Conservation (phyloP, 2,888 invertebrate species). For the Polydrusus tereticollis region DNA sequence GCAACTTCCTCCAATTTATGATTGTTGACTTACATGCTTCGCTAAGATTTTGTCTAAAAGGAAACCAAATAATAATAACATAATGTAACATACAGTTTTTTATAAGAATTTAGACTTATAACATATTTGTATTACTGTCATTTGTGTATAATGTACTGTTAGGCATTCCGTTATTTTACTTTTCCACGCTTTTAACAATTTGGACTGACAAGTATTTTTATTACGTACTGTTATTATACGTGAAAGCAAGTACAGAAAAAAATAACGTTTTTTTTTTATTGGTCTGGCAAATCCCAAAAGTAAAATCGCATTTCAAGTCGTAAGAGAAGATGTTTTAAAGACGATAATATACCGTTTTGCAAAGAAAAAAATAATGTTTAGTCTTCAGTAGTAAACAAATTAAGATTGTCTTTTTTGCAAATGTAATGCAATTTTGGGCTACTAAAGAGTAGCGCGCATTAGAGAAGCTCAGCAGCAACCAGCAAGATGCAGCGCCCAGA, state of each 20-base stretch:
- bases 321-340: too few relatives aligned
- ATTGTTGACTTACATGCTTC: background rate
- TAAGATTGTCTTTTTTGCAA: too few relatives aligned
- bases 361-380: background rate
- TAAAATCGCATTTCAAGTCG: too few relatives aligned
- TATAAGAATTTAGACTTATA: constrained; percentile 37
- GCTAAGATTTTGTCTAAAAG: background rate
- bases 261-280: too few relatives aligned
- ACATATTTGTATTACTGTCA: constrained; percentile 39
- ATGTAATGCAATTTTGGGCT: too few relatives aligned
- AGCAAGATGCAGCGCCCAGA: too few relatives aligned
- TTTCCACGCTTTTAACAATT: background rate
- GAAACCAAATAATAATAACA: constrained; percentile 15
- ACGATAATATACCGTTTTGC: background rate
- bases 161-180: background rate
- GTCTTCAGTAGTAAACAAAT: too few relatives aligned
- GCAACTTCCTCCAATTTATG: too few relatives aligned
- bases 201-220: constrained; percentile 8
- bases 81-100: constrained; percentile 34
- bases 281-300: too few relatives aligned
- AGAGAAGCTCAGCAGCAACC: too few relatives aligned
- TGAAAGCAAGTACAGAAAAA: background rate
- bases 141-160: constrained; percentile 27
- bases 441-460: too few relatives aligned
- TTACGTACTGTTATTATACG: background rate